These are phyloP conservation scores for Heliangelus exortis DNA, from an alignment of 2,797 vertebrate species.

Conservation along the genomic window DNA sequence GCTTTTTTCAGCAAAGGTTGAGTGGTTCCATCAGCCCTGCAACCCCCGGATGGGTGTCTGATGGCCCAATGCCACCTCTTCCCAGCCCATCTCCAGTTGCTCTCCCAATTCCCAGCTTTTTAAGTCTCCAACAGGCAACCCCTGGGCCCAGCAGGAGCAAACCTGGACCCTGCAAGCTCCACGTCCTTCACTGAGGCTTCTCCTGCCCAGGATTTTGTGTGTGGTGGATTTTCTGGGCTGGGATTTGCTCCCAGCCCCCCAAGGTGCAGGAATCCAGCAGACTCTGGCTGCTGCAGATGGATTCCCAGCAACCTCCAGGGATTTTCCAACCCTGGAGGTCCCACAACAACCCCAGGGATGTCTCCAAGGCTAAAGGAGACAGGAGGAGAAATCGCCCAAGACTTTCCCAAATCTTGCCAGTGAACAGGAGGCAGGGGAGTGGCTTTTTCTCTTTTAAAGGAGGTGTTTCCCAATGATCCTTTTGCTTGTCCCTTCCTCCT, in stretches of 20 bases:
- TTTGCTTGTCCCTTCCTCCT: not conserved
- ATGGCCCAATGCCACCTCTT: too few species aligned
- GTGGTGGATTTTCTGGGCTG: rapidly evolving
- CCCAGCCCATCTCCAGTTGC: not conserved
- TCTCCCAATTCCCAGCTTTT: not conserved
- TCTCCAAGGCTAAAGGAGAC: not conserved
- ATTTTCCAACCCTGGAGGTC: rapidly evolving
- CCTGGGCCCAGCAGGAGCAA: not conserved
- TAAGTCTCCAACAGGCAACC: rapidly evolving
- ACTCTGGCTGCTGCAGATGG: not conserved
- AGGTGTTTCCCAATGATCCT: not conserved
- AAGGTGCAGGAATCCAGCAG: rapidly evolving
- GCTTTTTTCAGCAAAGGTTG: not conserved
- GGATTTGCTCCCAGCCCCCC: not conserved
- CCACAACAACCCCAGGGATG: rapidly evolving
- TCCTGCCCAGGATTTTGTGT: rapidly evolving
- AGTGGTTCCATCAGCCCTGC: not conserved
- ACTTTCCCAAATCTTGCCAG: not conserved
- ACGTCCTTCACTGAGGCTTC: rapidly evolving
- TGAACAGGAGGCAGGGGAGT: rapidly evolving
- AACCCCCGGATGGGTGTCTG: not conserved
- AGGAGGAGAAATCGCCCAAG: not conserved
- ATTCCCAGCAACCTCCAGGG: too few species aligned
- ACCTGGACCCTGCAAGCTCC: rapidly evolving
- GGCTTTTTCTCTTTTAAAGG: not conserved